Conservation (phyloP, 2,113 vertebrate species). For the Oophaga pumilio region DNA sequence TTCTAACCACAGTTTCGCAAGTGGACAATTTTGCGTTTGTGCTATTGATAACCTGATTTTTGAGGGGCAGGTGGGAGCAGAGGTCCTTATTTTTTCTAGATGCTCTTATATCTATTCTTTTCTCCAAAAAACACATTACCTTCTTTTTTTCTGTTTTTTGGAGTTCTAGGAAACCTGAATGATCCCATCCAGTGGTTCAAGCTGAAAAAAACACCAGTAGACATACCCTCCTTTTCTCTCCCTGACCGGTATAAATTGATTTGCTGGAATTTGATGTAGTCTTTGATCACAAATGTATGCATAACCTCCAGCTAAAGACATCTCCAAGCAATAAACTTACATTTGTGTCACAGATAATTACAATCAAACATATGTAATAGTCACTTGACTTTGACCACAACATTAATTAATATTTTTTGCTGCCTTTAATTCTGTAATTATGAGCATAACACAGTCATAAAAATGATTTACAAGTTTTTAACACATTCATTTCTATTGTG, state of each 20-base stretch:
- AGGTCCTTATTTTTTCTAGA: not conserved
- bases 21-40: not conserved
- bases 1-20: not conserved
- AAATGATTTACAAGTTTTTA: too few relatives aligned
- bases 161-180: not conserved
- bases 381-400: not conserved
- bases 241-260: not conserved
- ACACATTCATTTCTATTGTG: too few relatives aligned
- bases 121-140: not conserved
- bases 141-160: not conserved
- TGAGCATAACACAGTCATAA: not conserved
- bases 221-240: not conserved
- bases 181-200: not conserved
- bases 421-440: not conserved
- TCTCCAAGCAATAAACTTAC: not conserved
- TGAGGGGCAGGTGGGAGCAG: not conserved
- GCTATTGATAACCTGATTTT: not conserved
- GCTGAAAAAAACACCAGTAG: not conserved
- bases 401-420: not conserved
- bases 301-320: not conserved
- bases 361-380: not conserved
- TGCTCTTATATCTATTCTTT: not conserved
- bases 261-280: slow-evolving; percentile 7
- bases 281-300: not conserved
- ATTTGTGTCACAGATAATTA: not conserved